Percentiles rank a stretch among this genome's conserved stretches.
Evolutionary conservation across 2,113 vertebrate species (phyloP).

Genomic region (Channa maculata): DNA sequence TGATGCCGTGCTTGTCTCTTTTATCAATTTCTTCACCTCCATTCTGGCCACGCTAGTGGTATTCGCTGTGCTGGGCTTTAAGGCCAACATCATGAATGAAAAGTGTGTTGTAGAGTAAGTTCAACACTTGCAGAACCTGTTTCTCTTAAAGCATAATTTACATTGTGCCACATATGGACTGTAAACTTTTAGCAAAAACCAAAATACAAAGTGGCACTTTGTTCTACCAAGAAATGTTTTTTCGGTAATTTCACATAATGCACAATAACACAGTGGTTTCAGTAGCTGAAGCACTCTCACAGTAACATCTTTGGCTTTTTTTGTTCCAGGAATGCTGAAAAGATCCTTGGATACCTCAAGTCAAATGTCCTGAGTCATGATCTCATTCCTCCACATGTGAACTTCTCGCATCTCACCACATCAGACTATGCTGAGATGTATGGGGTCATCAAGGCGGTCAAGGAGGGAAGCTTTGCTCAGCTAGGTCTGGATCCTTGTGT

Average conservation of each 20-base stretch:
- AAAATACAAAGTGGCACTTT: no score
- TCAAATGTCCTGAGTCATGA: slow-evolving; percentile 90
- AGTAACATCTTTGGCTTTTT: not conserved
- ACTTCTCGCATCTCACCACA: slow-evolving; percentile 93
- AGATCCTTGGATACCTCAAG: slow-evolving; percentile 94
- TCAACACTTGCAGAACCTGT: not conserved
- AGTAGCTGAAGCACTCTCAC: no score
- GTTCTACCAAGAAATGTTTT: no score
- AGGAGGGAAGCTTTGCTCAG: slow-evolving; percentile 88
- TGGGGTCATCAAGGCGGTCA: slow-evolving; percentile 92
- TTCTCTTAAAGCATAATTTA: no score
- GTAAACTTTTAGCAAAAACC: no score
- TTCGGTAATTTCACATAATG: no score
- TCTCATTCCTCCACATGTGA: slow-evolving; percentile 95
- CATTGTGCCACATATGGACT: no score
- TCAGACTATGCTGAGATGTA: slow-evolving; percentile 96
- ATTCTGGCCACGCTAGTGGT: slow-evolving; percentile 97
- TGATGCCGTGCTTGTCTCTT: slow-evolving; percentile 93
- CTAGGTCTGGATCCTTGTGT: slow-evolving; percentile 92
- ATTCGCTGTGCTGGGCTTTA: slow-evolving; percentile 98
- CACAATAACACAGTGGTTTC: no score
- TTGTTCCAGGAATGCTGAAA: slow-evolving; percentile 90
- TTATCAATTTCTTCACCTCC: slow-evolving; percentile 98
- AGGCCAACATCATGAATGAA: slow-evolving; percentile 99
- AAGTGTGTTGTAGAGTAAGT: slow-evolving; percentile 98